Base-by-base conservation (phyloP, 2,888 invertebrate genomes). In the Drosophila testacea region DNA sequence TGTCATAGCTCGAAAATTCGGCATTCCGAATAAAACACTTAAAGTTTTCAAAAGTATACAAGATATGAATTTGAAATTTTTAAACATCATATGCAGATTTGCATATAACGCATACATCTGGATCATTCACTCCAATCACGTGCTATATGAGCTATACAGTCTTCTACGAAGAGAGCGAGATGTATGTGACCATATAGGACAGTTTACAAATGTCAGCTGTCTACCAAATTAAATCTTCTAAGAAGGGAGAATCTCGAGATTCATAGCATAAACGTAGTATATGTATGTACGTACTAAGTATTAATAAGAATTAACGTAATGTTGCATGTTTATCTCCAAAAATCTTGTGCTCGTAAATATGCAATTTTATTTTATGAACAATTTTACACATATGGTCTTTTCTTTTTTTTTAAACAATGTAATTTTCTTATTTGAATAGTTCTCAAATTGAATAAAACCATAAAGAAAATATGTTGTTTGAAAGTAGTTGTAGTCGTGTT, bases 191-290 rank as follows among this genome's bases (percentile, higher is more conserved):
- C 2, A 22, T 22, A 22, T 2, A 22, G 22, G 22, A 22, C 22
- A 22, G 1, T 22, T 22, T 3, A 22, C 22, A 22, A 22, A 22
- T 22, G 22, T 22, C 22, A 22, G 22, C 22, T 22, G 3, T 22
- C 22, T 22, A 22, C 3, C 7, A 32, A 32, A 16, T 13, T 32
- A 47, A 32, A 13, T 30, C 7, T n/a, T 13, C 4, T 9, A 28
- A 46, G 30, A n/a, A 13, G 2, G n/a, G 11, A 4, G 16, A 4
- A 10, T 28, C 5, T 30, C 10, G 5, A 9, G 9, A 6, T 16
- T 39, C 9, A 11, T 46, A 47, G 62, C 54, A 62, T 62, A 34
- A 54, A 32, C 54, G 62, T 47, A 46, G 62, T 54, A 62, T 7
- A 22, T 47, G 6, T 13, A 10, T 51, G 22, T 47, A 6, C 4